Percentiles rank a stretch among this genome's conserved stretches.
These are phyloP conservation scores for Amphiduros pacificus DNA, from an alignment of 2,888 invertebrate genomes.

Conservation along the genomic window DNA sequence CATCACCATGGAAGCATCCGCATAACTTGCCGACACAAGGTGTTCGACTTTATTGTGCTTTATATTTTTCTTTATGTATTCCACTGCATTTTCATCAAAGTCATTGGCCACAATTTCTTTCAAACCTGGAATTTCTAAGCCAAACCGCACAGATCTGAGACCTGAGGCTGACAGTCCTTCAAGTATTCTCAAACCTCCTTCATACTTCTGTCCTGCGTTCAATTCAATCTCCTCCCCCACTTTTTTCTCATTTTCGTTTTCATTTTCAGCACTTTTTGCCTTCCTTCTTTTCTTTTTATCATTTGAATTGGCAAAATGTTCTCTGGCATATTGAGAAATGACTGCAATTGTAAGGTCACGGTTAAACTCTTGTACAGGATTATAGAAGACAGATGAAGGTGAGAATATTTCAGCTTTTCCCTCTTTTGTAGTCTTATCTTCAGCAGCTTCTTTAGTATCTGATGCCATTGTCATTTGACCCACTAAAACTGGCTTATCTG, in stretches of 20 bases:
- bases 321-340: slow-evolving; percentile 29
- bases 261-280: slow-evolving; percentile 1
- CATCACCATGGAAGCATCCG: slow-evolving; percentile 74
- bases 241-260: not conserved
- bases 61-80: slow-evolving; percentile 82
- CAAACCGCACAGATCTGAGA: slow-evolving; percentile 91
- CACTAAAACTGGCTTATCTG: too few species aligned
- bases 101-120: slow-evolving; percentile 83
- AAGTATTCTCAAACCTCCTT: slow-evolving; percentile 66
- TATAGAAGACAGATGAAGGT: slow-evolving; percentile 83
- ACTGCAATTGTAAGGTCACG: slow-evolving; percentile 74
- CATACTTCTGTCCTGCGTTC: slow-evolving; percentile 38
- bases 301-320: not conserved
- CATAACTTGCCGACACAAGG: slow-evolving; percentile 75
- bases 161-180: slow-evolving; percentile 97
- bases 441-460: not conserved
- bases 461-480: too few species aligned
- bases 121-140: slow-evolving; percentile 85
- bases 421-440: slow-evolving; percentile 64
- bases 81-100: slow-evolving; percentile 78
- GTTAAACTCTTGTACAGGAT: slow-evolving; percentile 92
- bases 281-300: slow-evolving; percentile 1
- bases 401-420: slow-evolving; percentile 78
- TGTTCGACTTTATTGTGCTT: slow-evolving; percentile 74
- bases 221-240: slow-evolving; percentile 11